Evolutionary conservation across 2,113 vertebrate species (phyloP).

Genomic region (Martes martes): DNA sequence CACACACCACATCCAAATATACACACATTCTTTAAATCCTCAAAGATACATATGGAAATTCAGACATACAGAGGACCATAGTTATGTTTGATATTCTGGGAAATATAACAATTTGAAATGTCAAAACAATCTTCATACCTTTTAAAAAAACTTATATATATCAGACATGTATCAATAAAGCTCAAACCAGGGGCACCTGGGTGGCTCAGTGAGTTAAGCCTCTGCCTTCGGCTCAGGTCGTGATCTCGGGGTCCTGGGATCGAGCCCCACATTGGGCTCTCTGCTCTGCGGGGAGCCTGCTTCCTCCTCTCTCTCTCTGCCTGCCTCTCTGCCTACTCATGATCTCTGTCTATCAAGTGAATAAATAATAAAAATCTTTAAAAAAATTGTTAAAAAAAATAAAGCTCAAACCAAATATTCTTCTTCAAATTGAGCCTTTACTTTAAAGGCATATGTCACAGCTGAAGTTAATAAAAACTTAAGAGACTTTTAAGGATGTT

Average conservation of each 20-base stretch:
- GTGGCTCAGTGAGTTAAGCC: no score
- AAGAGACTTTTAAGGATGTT: background rate
- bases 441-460: background rate
- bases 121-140: background rate
- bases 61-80: background rate
- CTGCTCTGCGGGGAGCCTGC: no score
- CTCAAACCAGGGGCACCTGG: background rate
- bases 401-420: background rate
- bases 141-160: background rate
- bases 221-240: no score
- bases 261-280: no score
- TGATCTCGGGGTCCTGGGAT: no score
- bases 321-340: no score
- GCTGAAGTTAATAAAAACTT: background rate
- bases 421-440: background rate
- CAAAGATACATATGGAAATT: background rate
- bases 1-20: background rate
- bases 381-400: background rate
- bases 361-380: no score
- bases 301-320: no score
- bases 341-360: no score
- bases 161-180: background rate
- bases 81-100: background rate
- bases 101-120: background rate
- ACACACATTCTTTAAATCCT: background rate